These are phyloP conservation scores for Macaria liturata DNA, from an alignment of 2,888 invertebrate genomes.

Conservation along the genomic window DNA sequence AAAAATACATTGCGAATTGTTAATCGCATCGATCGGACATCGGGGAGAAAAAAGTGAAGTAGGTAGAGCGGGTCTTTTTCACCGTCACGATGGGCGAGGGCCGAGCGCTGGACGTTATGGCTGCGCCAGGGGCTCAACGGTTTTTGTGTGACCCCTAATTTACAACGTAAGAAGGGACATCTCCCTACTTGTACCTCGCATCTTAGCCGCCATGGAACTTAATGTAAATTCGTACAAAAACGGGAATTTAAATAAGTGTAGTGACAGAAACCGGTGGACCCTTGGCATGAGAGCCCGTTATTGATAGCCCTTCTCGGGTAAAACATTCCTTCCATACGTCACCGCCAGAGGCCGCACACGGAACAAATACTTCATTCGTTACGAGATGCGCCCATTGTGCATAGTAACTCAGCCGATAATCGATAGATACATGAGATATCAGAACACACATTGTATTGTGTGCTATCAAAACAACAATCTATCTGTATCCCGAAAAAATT, in stretches of 20 bases:
- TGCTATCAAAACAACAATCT: slow-evolving; percentile 41
- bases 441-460: too few relatives aligned
- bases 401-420: slow-evolving; percentile 3
- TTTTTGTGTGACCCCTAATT: slow-evolving; percentile 82
- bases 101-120: slow-evolving; percentile 77
- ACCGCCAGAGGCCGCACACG: slow-evolving; percentile 22
- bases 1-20: slow-evolving; percentile 67
- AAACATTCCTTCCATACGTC: slow-evolving; percentile 49
- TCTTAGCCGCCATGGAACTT: slow-evolving; percentile 72
- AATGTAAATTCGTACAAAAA: slow-evolving; percentile 81
- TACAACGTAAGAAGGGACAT: slow-evolving; percentile 78
- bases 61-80: slow-evolving; percentile 67
- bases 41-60: slow-evolving; percentile 57
- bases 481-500: slow-evolving; percentile 69
- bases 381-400: slow-evolving; percentile 5
- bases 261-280: slow-evolving; percentile 59
- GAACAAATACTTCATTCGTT: not conserved
- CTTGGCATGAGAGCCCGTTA: slow-evolving; percentile 72
- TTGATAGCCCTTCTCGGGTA: slow-evolving; percentile 65
- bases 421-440: slow-evolving; percentile 9
- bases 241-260: slow-evolving; percentile 81
- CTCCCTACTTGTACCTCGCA: slow-evolving; percentile 66
- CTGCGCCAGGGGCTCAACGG: slow-evolving; percentile 73
- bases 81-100: slow-evolving; percentile 53
- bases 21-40: slow-evolving; percentile 66